Evolutionary conservation across 2,888 invertebrate species (phyloP).

Genomic region (Drosophila mulleri): DNA sequence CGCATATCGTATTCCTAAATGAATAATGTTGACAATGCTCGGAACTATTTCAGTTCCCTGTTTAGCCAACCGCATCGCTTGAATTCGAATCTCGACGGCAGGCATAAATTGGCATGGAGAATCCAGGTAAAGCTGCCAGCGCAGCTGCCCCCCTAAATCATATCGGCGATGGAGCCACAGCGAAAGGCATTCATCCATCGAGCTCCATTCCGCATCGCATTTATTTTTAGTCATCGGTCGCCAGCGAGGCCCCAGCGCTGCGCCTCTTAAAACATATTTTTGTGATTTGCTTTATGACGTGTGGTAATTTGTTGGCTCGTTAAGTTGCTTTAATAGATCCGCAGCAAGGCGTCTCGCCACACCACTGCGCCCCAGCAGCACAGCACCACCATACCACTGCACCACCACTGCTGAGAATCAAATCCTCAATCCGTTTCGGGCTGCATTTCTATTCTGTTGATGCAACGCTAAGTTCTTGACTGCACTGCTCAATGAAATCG

Average conservation of each 20-base stretch:
- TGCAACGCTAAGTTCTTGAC: slow-evolving; percentile 27
- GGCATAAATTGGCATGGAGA: slow-evolving; percentile 49
- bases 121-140: slow-evolving; percentile 44
- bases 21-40: no score
- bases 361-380: neutral
- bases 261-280: slow-evolving; percentile 41
- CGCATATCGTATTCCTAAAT: neutral
- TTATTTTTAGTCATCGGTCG: slow-evolving; percentile 48
- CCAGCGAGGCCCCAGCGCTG: slow-evolving; percentile 11
- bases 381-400: neutral
- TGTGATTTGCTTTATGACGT: slow-evolving; percentile 82
- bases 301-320: slow-evolving; percentile 85
- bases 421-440: slow-evolving; percentile 31
- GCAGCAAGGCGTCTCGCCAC: neutral
- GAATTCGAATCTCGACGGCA: neutral
- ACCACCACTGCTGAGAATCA: neutral
- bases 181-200: slow-evolving; percentile 16
- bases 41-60: neutral
- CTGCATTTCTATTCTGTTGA: slow-evolving; percentile 21
- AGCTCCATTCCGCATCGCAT: slow-evolving; percentile 8
- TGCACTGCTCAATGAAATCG: slow-evolving; percentile 54
- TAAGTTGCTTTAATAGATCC: slow-evolving; percentile 73
- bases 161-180: slow-evolving; percentile 59
- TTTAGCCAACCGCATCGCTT: slow-evolving; percentile 14
- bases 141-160: slow-evolving; percentile 80